phyloP scores from a whole-genome alignment of 2,888 invertebrate genomes.

The Calameuta filiformis region DNA sequence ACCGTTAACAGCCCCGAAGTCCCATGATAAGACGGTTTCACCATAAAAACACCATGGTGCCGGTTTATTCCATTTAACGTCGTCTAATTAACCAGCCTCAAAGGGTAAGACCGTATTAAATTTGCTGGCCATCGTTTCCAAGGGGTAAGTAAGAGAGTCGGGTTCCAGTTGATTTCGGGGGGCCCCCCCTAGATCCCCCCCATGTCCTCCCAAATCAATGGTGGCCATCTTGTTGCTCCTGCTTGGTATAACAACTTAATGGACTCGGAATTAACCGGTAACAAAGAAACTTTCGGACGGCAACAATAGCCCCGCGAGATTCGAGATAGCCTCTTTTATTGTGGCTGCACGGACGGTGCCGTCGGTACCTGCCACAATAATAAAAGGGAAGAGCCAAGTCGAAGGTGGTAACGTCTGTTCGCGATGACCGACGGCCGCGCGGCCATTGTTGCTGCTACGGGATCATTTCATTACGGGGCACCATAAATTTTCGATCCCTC shows the following conservation, averaged over 20 bases:
- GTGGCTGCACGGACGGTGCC: neutral
- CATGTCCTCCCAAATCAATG: too few species aligned
- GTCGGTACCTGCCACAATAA: slow-evolving; percentile 1
- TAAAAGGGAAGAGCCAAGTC: neutral
- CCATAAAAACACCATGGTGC: too few species aligned
- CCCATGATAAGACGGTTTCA: too few species aligned
- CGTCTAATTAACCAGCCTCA: neutral
- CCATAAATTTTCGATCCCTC: slow-evolving; percentile 17
- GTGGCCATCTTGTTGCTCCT: too few species aligned
- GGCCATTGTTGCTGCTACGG: slow-evolving; percentile 13
- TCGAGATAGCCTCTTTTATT: slow-evolving; percentile 11
- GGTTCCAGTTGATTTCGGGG: too few species aligned
- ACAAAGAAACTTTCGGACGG: slow-evolving; percentile 20
- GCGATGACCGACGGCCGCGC: neutral
- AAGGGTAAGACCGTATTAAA: neutral
- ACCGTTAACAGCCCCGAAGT: too few species aligned
- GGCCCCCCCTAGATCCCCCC: too few species aligned
- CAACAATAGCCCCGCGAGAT: slow-evolving; percentile 18
- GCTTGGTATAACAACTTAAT: slow-evolving; percentile 13
- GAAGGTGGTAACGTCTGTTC: too few species aligned
- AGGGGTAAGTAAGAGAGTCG: too few species aligned
- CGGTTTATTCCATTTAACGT: neutral
- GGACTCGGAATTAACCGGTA: slow-evolving; percentile 21
- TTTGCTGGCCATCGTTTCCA: neutral
- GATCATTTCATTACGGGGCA: slow-evolving; percentile 21